Evolutionary conservation across 1,140 invertebrate species (phyloP).

Genomic region (Adelges cooleyi): DNA sequence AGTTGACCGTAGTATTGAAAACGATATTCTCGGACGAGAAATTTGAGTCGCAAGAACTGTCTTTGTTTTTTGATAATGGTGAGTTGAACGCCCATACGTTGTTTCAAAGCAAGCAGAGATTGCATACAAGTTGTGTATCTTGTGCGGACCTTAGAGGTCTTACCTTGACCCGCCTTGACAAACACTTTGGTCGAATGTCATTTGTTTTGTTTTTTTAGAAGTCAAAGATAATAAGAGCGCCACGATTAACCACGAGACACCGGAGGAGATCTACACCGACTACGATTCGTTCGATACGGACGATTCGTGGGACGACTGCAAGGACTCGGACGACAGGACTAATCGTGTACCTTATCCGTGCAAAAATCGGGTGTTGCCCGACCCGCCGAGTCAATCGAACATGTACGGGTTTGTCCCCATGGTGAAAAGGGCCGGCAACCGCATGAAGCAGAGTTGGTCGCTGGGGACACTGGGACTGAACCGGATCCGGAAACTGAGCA

Average conservation of each 20-base stretch:
- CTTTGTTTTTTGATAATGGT: conserved; percentile 32
- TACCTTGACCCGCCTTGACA: too few species aligned
- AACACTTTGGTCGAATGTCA: too few species aligned
- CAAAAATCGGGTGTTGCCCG: conserved; percentile 2
- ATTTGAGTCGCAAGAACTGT: conserved; percentile 33
- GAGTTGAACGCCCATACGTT: conserved; percentile 14
- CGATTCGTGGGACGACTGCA: conserved; percentile 25
- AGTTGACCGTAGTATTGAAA: not conserved
- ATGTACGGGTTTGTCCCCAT: conserved; percentile 32
- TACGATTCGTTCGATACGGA: conserved; percentile 32
- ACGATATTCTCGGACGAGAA: conserved; percentile 28
- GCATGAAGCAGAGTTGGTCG: conserved; percentile 33
- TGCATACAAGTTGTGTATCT: too few species aligned
- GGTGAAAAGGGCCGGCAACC: conserved; percentile 33
- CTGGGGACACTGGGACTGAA: conserved; percentile 32
- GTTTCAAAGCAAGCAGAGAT: too few species aligned
- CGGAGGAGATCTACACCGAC: conserved; percentile 1
- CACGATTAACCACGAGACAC: not conserved
- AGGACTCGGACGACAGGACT: not conserved
- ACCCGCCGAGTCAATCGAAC: not conserved
- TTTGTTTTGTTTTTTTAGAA: not conserved
- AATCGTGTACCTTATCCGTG: not conserved
- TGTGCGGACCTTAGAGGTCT: too few species aligned
- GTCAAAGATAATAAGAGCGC: not conserved
- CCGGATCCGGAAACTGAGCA: conserved; percentile 31